These are phyloP conservation scores for Drosophila rufa DNA, from an alignment of 1,140 invertebrate genomes.

Conservation along the genomic window DNA sequence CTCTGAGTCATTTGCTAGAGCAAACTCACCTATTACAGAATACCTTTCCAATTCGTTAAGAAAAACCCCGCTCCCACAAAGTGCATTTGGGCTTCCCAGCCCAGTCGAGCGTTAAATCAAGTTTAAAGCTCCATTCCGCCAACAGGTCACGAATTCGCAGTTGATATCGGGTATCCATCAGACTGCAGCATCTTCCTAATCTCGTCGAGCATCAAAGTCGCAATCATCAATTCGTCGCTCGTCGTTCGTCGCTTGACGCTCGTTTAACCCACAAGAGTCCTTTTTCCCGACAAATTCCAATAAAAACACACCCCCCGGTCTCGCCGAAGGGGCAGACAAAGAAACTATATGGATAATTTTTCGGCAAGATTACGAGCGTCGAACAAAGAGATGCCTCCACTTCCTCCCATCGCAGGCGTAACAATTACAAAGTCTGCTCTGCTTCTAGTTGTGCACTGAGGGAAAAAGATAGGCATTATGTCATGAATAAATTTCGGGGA, in stretches of 20 bases:
- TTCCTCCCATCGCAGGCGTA: constrained; percentile 55
- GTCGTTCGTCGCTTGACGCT: constrained; percentile 4
- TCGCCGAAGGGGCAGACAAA: constrained; percentile 44
- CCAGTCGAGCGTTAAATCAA: constrained; percentile 31
- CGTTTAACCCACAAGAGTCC: constrained; percentile 71
- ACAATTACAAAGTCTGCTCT: constrained; percentile 78
- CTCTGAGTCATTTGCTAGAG: constrained; percentile 22
- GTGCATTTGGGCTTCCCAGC: constrained; percentile 24
- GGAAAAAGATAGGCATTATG: background rate
- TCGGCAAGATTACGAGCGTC: constrained; percentile 65
- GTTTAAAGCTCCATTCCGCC: constrained; percentile 42
- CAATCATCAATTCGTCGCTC: constrained; percentile 49
- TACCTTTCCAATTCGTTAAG: background rate
- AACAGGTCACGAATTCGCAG: constrained; percentile 48
- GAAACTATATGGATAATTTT: constrained; percentile 51
- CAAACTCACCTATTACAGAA: background rate
- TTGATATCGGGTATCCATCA: constrained; percentile 48
- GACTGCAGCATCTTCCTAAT: constrained; percentile 55
- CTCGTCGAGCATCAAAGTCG: constrained; percentile 56
- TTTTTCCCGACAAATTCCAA: constrained; percentile 1
- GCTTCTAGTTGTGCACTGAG: constrained; percentile 26
- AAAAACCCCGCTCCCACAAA: constrained; percentile 8
- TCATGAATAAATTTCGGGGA: no score
- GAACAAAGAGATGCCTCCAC: constrained; percentile 58
- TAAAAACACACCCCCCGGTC: constrained; percentile 12